Conservation (phyloP, 35 echinoderm and acorn worm genomes). For the Patiria miniata region DNA sequence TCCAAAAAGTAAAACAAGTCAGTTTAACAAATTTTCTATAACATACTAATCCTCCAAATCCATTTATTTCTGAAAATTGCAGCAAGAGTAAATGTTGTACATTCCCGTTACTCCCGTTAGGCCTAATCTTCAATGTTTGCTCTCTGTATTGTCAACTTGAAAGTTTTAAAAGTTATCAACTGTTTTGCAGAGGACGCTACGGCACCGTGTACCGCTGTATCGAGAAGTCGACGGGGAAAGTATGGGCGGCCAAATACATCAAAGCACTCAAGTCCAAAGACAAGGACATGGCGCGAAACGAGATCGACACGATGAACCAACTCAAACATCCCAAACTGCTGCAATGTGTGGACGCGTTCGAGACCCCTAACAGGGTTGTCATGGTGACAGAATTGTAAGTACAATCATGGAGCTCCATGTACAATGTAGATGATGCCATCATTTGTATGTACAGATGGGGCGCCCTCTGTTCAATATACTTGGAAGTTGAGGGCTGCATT, state of each 20-base stretch:
- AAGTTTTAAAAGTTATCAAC: no score
- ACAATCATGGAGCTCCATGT: no score
- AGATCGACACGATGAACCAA: constrained; percentile 80
- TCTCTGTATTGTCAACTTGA: background rate
- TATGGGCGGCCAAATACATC: constrained; percentile 96
- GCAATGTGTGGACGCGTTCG: constrained; percentile 76
- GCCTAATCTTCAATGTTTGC: background rate
- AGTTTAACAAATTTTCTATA: no score
- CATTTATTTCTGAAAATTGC: no score
- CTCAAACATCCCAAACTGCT: constrained; percentile 74
- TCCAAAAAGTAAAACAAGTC: no score
- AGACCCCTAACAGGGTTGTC: constrained; percentile 59
- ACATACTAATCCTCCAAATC: no score
- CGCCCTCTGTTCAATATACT: no score
- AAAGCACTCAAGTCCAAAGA: constrained; percentile 74
- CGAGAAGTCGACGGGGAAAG: constrained; percentile 64
- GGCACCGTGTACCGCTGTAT: constrained; percentile 87
- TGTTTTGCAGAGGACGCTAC: constrained; percentile 79
- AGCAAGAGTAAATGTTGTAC: no score
- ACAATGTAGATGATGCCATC: no score
- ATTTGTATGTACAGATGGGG: no score
- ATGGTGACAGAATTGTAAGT: constrained; percentile 94
- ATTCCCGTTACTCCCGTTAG: no score
- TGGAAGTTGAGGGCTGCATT: no score
- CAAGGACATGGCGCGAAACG: constrained; percentile 66